Conservation (phyloP, 2,113 vertebrate species). For the Pithys albifrons region DNA sequence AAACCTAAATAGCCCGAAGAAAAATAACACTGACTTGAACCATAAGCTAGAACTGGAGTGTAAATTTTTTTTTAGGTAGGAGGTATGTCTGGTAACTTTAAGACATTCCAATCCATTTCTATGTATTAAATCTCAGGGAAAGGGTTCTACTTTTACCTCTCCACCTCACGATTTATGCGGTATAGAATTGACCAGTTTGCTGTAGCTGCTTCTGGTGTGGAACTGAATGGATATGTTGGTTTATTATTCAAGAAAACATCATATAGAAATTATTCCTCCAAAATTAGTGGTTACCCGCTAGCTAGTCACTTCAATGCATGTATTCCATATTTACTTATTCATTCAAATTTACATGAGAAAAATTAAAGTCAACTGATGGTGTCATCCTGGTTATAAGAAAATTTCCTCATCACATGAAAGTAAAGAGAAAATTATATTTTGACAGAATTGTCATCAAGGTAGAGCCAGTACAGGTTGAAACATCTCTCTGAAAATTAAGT, state of each 20-base stretch:
- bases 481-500: not conserved
- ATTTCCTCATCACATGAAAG: not conserved
- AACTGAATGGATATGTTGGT: not conserved
- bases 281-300: not conserved
- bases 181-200: not conserved
- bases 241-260: not conserved
- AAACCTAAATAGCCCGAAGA: not conserved
- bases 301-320: not conserved
- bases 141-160: not conserved
- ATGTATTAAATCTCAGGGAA: not conserved
- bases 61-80: not conserved
- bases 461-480: slow-evolving; percentile 24
- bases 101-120: not conserved
- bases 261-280: not conserved
- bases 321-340: not conserved
- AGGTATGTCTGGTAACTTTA: not conserved
- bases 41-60: not conserved
- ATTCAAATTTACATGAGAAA: not conserved
- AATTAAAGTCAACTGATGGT: not conserved
- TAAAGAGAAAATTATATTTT: slow-evolving; percentile 23
- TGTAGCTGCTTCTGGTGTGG: not conserved
- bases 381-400: not conserved
- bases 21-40: not conserved
- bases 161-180: not conserved
- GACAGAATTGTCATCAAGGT: slow-evolving; percentile 13